Evolutionary conservation across 2,113 vertebrate genomes (phyloP).

Genomic region (Periophthalmodon schlosseri): DNA sequence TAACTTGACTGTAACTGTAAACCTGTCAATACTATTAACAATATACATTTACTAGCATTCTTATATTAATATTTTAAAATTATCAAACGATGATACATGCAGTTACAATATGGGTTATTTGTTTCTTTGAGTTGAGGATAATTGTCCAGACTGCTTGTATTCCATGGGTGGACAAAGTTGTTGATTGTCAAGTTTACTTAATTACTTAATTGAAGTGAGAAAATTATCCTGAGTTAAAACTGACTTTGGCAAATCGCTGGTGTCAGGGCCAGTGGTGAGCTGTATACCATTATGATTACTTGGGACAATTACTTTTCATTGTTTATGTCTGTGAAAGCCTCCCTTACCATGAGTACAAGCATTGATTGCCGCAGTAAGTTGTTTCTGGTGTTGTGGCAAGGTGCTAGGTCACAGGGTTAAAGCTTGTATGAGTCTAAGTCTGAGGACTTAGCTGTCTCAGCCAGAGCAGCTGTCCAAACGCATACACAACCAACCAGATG

Average conservation of each 20-base stretch:
- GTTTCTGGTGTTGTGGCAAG: constrained; percentile 27
- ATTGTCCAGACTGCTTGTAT: too few species aligned
- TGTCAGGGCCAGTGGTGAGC: neutral
- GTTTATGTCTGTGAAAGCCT: constrained; percentile 1
- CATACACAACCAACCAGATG: constrained; percentile 55
- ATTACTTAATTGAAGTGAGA: neutral
- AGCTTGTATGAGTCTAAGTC: constrained; percentile 53
- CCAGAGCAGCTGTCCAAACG: constrained; percentile 73
- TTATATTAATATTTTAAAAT: too few species aligned
- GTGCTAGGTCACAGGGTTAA: constrained; percentile 60
- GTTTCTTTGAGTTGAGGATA: too few species aligned
- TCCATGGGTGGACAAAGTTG: too few species aligned
- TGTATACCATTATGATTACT: neutral
- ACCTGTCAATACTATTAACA: neutral
- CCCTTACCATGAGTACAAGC: neutral
- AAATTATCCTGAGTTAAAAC: neutral
- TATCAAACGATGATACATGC: too few species aligned
- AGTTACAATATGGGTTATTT: too few species aligned
- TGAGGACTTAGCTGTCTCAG: constrained; percentile 59
- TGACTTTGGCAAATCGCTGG: neutral
- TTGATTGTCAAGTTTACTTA: too few species aligned
- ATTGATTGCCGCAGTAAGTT: constrained; percentile 18
- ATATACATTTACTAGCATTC: neutral
- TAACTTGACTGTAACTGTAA: neutral
- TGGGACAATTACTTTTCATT: neutral